Conservation (phyloP, 2,888 invertebrate species). For the Flexamia atlantica region DNA sequence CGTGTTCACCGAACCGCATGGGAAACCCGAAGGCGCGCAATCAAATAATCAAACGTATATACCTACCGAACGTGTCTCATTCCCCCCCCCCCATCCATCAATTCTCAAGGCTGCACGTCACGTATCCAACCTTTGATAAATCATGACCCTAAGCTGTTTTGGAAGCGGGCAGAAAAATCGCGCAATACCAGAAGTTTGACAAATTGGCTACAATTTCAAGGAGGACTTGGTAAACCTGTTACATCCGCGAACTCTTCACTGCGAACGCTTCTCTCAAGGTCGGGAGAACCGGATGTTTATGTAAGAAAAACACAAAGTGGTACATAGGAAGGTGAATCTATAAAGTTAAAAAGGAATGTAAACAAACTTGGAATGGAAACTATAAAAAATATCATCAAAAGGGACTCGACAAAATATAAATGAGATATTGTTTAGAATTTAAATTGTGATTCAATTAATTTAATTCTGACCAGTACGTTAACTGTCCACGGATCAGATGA, state of each 20-base stretch:
- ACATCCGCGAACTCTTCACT: background rate
- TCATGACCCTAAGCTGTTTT: constrained; percentile 6
- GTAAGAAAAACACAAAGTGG: background rate
- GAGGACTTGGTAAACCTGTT: constrained; percentile 29
- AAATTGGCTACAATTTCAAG: constrained; percentile 10
- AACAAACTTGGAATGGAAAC: too few species aligned
- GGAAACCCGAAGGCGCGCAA: background rate
- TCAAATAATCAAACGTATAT: too few species aligned
- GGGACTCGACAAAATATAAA: too few species aligned
- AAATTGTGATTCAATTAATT: too few species aligned
- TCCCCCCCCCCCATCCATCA: background rate
- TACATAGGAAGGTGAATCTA: too few species aligned
- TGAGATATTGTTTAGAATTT: too few species aligned
- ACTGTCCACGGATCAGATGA: too few species aligned
- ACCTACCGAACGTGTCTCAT: constrained; percentile 4
- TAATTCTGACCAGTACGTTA: too few species aligned
- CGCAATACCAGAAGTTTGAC: background rate
- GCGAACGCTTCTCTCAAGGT: background rate
- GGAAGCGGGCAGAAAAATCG: background rate
- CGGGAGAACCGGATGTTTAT: background rate
- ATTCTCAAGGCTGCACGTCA: background rate
- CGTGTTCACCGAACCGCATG: constrained; percentile 2
- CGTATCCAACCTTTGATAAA: background rate
- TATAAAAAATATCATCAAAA: too few species aligned
- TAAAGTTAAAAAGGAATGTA: too few species aligned